phyloP scores from a whole-genome alignment of 2,797 vertebrate species.

The Enteromius anoplus region DNA sequence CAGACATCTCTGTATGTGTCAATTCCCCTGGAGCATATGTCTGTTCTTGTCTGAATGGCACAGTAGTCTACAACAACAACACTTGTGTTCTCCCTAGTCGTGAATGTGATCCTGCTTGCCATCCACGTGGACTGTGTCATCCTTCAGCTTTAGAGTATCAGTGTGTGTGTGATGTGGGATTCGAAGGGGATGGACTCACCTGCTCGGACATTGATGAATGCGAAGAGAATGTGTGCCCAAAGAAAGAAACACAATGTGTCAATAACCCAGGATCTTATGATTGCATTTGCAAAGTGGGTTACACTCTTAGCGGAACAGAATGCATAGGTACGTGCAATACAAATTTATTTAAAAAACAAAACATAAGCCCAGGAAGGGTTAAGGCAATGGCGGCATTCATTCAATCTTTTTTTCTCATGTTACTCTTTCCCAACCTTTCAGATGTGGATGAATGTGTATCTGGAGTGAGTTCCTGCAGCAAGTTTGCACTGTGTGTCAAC shows the following conservation, averaged over 20 bases:
- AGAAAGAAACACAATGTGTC: conserved; percentile 75
- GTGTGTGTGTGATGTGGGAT: conserved; percentile 83
- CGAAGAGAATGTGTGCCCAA: conserved; percentile 73
- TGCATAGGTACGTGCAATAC: conserved; percentile 73
- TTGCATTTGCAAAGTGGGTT: conserved; percentile 81
- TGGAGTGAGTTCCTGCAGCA: conserved; percentile 72
- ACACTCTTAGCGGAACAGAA: conserved; percentile 65
- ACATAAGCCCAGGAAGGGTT: background rate
- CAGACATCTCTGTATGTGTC: conserved; percentile 73
- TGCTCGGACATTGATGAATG: conserved; percentile 84
- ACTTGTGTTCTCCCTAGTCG: conserved; percentile 71
- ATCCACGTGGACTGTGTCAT: conserved; percentile 78
- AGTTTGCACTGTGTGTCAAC: conserved; percentile 78
- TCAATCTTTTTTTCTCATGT: background rate
- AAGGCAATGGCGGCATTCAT: background rate
- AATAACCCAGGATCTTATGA: conserved; percentile 78
- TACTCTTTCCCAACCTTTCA: conserved; percentile 48
- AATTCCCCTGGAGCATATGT: conserved; percentile 81
- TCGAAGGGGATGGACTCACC: conserved; percentile 71
- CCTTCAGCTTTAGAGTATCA: conserved; percentile 71
- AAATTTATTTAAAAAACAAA: background rate
- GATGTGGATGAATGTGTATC: conserved; percentile 82
- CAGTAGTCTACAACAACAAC: conserved; percentile 71
- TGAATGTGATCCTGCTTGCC: conserved; percentile 75
- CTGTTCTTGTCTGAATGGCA: conserved; percentile 84